Base-by-base conservation (phyloP, 30 jellyfish, hydroid and myxozoan genomes). In the Aurelia aurita complex sp. Pacific region DNA sequence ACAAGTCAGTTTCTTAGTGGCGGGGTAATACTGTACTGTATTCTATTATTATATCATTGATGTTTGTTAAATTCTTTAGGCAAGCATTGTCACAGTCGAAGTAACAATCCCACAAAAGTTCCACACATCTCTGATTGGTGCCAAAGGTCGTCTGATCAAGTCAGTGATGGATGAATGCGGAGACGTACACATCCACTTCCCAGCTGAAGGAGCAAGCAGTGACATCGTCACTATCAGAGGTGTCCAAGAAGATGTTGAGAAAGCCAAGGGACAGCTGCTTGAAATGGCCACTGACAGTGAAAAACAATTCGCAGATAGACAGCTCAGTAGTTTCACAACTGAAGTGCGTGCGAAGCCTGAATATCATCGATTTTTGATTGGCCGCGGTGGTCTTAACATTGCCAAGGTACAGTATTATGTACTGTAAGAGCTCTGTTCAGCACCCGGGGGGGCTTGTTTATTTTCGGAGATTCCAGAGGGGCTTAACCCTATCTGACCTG, bases 301-400 rank as follows among this genome's bases (percentile, higher is more conserved):
- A 85, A 90, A 83, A 88, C 86, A 83, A 18, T 77, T 73, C 6
- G 90, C 90, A 3, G 97, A 93, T 72, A 86, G 85, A 60, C 94
- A 86, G 42, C 90, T 87, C 5, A 79, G 92, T 82, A 93, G 90
- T 76, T 93, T 76, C 79, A 76, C 97, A 34, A 90, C 80, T 33
- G 98, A 93, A 72, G 94, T 93, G 62, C 92, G 93, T 40, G 98
- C 98, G 54, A 93, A 93, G 81, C 96, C 98, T 2, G 98, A 93
- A 76, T 91, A 82, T 51, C 98, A 93, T 69, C 64, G 97, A 29
- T 88, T 87, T 81, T 64, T 93, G 92, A 93, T 93, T 70, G 98
- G 98, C 35, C 97, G 97, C 36, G 93, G 94, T 55, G 98, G 98
- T 17, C 85, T 87, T 29, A 88, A 93, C 67, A 93, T 93, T 63